Percentiles rank a stretch among this genome's conserved stretches.
Evolutionary conservation across 2,888 invertebrate species (phyloP).

Genomic region (Idaea aversata): DNA sequence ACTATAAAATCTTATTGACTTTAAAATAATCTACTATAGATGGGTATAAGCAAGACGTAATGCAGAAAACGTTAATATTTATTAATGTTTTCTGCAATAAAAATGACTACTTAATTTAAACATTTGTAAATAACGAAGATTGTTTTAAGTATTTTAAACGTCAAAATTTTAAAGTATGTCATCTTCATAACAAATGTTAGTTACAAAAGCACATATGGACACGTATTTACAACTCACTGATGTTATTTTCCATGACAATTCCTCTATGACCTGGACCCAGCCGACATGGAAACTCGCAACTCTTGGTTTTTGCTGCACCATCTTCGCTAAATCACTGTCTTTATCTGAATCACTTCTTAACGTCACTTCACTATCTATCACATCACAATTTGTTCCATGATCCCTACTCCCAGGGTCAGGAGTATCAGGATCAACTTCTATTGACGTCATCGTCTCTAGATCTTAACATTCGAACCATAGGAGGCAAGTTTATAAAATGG

Average conservation of each 20-base stretch:
- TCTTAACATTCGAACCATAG: not conserved
- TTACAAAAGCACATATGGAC: slow-evolving; percentile 11
- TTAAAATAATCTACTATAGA: too few species aligned
- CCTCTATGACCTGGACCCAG: slow-evolving; percentile 67
- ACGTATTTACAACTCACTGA: slow-evolving; percentile 45
- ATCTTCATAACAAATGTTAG: slow-evolving; percentile 15
- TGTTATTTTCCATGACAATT: slow-evolving; percentile 55
- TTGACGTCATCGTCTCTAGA: slow-evolving; percentile 38
- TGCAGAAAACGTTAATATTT: too few species aligned
- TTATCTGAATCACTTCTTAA: slow-evolving; percentile 17
- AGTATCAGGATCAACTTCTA: slow-evolving; percentile 11
- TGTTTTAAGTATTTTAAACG: not conserved
- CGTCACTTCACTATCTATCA: slow-evolving; percentile 25
- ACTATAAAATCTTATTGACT: too few species aligned
- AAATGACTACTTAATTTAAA: too few species aligned
- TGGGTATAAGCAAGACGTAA: too few species aligned
- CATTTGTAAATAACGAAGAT: slow-evolving; percentile 1
- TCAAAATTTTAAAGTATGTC: not conserved
- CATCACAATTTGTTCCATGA: slow-evolving; percentile 29
- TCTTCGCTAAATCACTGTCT: slow-evolving; percentile 3
- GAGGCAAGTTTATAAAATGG: not conserved
- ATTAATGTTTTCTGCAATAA: too few species aligned
- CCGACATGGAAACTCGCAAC: slow-evolving; percentile 47
- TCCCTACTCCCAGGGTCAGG: not conserved
- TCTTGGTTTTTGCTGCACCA: slow-evolving; percentile 30